A percentile compares a stretch with the other conserved stretches of the same genome.
Evolutionary conservation across 2,888 invertebrate genomes (phyloP).

Genomic region (Rutpela maculata): DNA sequence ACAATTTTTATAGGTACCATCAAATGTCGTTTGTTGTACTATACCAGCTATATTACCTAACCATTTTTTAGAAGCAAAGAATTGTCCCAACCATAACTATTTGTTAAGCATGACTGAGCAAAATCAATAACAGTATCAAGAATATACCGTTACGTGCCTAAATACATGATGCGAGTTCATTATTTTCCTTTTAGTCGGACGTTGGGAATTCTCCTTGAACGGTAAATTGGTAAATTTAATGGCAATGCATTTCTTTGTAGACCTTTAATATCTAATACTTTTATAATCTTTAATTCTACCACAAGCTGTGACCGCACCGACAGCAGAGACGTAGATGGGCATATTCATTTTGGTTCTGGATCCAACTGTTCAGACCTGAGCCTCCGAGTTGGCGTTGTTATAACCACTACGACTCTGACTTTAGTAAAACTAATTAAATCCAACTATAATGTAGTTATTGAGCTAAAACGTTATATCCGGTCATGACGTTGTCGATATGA

Average conservation of each 20-base stretch:
- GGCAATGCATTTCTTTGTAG: background rate
- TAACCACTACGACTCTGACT: background rate
- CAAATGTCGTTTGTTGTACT: no score
- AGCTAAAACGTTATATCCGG: background rate
- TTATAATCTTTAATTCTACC: background rate
- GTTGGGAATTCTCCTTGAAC: background rate
- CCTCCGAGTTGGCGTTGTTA: no score
- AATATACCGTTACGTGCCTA: background rate
- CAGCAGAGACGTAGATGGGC: background rate
- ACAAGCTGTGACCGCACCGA: background rate
- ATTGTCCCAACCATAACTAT: background rate
- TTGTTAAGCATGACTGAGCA: background rate
- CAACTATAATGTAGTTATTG: background rate
- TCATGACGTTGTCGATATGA: background rate
- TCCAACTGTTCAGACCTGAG: no score
- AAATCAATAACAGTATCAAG: background rate
- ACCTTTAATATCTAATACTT: background rate
- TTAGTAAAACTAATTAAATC: background rate
- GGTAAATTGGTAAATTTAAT: slow-evolving; percentile 1
- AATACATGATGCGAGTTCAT: background rate
- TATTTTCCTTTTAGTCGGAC: background rate
- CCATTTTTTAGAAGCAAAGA: background rate
- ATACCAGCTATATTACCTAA: no score
- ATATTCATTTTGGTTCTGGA: no score
- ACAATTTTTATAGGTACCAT: no score